A percentile compares a stretch with the other conserved stretches of the same genome.
These are phyloP conservation scores for Galleria mellonella DNA, from an alignment of 1,140 invertebrate species.

Conservation along the genomic window DNA sequence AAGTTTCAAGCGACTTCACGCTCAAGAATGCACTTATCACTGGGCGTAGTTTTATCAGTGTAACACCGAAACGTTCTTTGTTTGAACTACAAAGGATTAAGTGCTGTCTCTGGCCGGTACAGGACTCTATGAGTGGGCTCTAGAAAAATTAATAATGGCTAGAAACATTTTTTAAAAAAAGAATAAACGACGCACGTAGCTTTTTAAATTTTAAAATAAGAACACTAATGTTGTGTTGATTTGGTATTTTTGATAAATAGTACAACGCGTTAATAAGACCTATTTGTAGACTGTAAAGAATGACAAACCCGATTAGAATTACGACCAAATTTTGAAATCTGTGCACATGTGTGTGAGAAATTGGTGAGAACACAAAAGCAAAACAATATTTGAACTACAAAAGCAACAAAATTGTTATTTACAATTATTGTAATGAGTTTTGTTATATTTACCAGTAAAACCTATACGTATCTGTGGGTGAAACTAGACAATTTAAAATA, in stretches of 20 bases:
- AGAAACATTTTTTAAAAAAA: not conserved
- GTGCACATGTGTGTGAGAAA: not conserved
- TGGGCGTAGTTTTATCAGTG: conserved; percentile 13
- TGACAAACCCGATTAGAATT: too few species aligned
- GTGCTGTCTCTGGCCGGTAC: conserved; percentile 43
- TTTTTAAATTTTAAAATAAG: too few species aligned
- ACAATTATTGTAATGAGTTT: not conserved
- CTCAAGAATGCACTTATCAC: conserved; percentile 3
- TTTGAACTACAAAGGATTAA: conserved; percentile 20
- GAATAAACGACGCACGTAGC: not conserved
- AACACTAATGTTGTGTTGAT: too few species aligned
- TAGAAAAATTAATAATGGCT: conserved; percentile 22
- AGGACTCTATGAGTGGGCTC: conserved; percentile 50
- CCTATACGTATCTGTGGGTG: too few species aligned
- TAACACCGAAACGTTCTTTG: conserved; percentile 21
- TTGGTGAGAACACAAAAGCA: not conserved
- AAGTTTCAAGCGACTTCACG: not conserved
- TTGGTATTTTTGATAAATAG: too few species aligned
- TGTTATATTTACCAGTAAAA: not conserved
- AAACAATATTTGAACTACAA: not conserved
- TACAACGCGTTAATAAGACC: too few species aligned
- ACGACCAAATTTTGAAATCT: not conserved
- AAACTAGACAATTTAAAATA: too few species aligned
- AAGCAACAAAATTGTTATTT: not conserved
- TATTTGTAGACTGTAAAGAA: too few species aligned